Percentiles rank a stretch among this genome's conserved stretches.
phyloP scores from a whole-genome alignment of 2,888 invertebrate genomes.

The Tenthredo scrophulariae region DNA sequence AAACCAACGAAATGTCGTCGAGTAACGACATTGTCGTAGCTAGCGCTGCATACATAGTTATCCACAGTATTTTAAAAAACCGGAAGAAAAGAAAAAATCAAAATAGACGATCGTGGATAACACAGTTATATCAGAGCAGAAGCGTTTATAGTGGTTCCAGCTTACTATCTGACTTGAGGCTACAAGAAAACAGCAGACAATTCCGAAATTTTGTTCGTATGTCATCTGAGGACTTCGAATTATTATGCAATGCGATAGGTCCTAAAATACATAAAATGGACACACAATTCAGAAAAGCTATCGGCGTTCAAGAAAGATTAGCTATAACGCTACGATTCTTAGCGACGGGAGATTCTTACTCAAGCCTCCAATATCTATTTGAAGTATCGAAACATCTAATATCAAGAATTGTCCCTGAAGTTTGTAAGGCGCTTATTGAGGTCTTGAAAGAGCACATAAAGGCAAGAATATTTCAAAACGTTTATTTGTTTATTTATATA shows the following conservation, averaged over 20 bases:
- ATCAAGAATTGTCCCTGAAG: slow-evolving; percentile 66
- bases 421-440: slow-evolving; percentile 66
- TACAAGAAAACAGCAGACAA: slow-evolving; percentile 65
- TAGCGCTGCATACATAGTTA: not conserved
- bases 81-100: not conserved
- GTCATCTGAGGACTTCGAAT: slow-evolving; percentile 66
- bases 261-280: slow-evolving; percentile 67
- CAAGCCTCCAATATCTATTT: slow-evolving; percentile 64
- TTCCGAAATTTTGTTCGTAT: slow-evolving; percentile 67
- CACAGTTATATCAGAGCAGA: not conserved
- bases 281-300: slow-evolving; percentile 63
- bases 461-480: slow-evolving; percentile 59
- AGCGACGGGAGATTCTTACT: slow-evolving; percentile 62
- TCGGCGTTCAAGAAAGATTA: slow-evolving; percentile 67
- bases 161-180: not conserved
- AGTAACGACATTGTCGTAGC: not conserved
- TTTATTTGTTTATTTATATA: not conserved
- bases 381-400: slow-evolving; percentile 65
- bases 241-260: slow-evolving; percentile 59
- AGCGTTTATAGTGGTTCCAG: not conserved
- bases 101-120: not conserved
- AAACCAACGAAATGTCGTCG: not conserved
- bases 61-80: not conserved
- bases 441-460: slow-evolving; percentile 65
- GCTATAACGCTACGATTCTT: slow-evolving; percentile 68